These are phyloP conservation scores for Drosophila paranaensis DNA, from an alignment of 2,888 invertebrate genomes.

Conservation along the genomic window DNA sequence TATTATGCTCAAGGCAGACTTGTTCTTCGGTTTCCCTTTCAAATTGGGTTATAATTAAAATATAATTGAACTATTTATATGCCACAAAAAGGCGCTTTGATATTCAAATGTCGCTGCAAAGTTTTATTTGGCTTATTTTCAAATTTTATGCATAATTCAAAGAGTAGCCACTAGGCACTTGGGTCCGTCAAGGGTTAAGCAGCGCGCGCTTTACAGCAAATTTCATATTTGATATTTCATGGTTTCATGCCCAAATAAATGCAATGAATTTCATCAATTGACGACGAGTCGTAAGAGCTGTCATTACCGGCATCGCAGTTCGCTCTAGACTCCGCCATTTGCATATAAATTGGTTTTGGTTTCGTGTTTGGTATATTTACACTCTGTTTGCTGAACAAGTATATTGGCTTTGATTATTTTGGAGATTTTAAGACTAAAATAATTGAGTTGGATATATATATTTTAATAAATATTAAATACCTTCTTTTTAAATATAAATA, in stretches of 20 bases:
- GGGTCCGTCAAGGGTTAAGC: conserved; percentile 65
- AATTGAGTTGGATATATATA: neutral
- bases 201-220: conserved; percentile 46
- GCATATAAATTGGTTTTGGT: conserved; percentile 82
- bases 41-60: conserved; percentile 43
- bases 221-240: conserved; percentile 58
- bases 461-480: too few species aligned
- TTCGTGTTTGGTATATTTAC: conserved; percentile 46
- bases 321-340: conserved; percentile 61
- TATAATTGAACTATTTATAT: conserved; percentile 40
- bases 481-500: too few species aligned
- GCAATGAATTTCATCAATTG: conserved; percentile 77
- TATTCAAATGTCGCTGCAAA: conserved; percentile 74
- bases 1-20: neutral
- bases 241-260: conserved; percentile 74
- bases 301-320: conserved; percentile 34
- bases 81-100: conserved; percentile 64
- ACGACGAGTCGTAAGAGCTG: conserved; percentile 35
- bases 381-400: neutral
- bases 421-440: neutral
- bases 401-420: conserved; percentile 1
- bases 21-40: neutral
- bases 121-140: conserved; percentile 69
- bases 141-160: conserved; percentile 75
- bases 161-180: conserved; percentile 42